phyloP scores from a whole-genome alignment of 2,888 invertebrate genomes.

The Dichetophora obliterata region DNA sequence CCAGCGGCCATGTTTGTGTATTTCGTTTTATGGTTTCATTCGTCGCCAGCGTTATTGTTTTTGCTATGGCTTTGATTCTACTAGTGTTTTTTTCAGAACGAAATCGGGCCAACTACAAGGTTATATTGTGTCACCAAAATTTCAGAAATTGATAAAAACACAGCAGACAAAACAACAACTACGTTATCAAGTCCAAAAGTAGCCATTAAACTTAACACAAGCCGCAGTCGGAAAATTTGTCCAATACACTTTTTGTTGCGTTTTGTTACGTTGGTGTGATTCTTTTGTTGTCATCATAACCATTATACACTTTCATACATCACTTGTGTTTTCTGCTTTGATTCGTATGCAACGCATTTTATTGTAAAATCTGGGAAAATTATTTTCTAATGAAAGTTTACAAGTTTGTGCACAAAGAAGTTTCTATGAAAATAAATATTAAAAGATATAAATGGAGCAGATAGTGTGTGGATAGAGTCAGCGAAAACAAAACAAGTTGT shows the following conservation, averaged over 20 bases:
- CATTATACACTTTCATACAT: background rate
- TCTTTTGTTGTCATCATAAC: background rate
- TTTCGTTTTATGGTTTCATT: too few relatives aligned
- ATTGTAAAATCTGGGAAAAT: background rate
- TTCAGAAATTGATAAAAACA: too few relatives aligned
- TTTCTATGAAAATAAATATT: slow-evolving; percentile 1
- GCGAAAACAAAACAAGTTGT: background rate
- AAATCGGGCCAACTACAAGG: too few relatives aligned
- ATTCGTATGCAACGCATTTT: background rate
- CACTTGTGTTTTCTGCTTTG: background rate
- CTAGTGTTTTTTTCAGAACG: too few relatives aligned
- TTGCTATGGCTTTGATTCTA: too few relatives aligned
- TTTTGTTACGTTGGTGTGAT: background rate
- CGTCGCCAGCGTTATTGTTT: too few relatives aligned
- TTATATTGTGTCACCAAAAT: too few relatives aligned
- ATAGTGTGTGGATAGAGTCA: background rate
- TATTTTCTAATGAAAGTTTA: background rate
- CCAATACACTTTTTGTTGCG: background rate
- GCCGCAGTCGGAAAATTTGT: background rate
- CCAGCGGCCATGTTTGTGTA: too few relatives aligned
- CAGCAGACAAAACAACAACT: too few relatives aligned
- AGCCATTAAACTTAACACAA: too few relatives aligned
- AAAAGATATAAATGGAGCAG: background rate
- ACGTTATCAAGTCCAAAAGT: too few relatives aligned
- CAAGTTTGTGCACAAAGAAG: background rate